Conservation (phyloP, 37 sponge, comb jelly and placozoan species). For the Trichoplax adhaerens region DNA sequence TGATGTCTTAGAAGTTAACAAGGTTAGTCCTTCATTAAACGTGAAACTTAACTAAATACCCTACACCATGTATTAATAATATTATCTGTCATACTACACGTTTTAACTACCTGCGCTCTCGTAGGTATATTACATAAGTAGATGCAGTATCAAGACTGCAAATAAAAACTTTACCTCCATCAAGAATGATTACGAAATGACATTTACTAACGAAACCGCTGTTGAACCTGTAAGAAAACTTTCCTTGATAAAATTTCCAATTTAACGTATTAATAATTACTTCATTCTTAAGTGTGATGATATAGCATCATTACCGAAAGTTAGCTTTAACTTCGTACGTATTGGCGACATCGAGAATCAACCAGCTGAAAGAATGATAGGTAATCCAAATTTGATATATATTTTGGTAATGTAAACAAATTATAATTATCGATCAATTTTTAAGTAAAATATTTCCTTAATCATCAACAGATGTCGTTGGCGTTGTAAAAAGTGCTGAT, state of each 20-base stretch:
- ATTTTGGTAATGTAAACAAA: neutral
- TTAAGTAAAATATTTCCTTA: neutral
- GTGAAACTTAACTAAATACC: neutral
- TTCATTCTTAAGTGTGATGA: conserved; percentile 4
- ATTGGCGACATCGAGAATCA: conserved; percentile 39
- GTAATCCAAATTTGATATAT: conserved; percentile 12
- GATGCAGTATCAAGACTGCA: conserved; percentile 60
- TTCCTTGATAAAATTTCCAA: neutral
- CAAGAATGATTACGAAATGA: conserved; percentile 82
- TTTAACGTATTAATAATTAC: neutral
- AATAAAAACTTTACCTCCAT: conserved; percentile 64
- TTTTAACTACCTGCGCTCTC: neutral
- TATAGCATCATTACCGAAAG: conserved; percentile 14
- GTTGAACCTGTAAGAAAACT: conserved; percentile 40
- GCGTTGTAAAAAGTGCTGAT: conserved; percentile 38
- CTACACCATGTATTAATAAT: neutral
- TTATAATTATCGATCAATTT: neutral
- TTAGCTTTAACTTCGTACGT: conserved; percentile 35
- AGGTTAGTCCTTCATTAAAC: conserved; percentile 17
- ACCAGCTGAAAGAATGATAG: conserved; percentile 41
- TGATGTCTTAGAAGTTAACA: conserved; percentile 42
- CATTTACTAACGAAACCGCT: conserved; percentile 41
- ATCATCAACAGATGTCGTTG: conserved; percentile 49
- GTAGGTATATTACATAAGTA: conserved; percentile 57
- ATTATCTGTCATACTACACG: neutral